Evolutionary conservation across 2,113 vertebrate species (phyloP).

Genomic region (Hemiprocne comata): DNA sequence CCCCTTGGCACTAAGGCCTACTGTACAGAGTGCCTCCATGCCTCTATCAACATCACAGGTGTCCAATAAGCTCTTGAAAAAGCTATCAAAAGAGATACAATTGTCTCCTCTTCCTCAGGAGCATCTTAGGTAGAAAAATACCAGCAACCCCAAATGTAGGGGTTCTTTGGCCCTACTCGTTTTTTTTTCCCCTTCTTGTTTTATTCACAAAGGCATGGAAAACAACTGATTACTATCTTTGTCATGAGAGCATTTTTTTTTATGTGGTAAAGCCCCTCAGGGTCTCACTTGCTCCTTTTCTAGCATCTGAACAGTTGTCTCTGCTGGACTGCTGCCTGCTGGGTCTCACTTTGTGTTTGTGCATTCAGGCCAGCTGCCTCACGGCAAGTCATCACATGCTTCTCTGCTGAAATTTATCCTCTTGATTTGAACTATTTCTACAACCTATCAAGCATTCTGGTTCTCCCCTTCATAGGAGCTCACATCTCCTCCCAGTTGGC

Average conservation of each 20-base stretch:
- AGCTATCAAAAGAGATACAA: neutral
- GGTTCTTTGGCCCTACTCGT: fast-evolving
- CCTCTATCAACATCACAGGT: neutral
- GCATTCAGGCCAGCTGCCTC: neutral
- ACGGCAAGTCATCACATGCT: neutral
- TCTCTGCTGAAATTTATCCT: neutral
- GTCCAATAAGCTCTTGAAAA: neutral
- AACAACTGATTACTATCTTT: neutral
- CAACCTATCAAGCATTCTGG: neutral
- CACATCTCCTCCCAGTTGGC: fast-evolving
- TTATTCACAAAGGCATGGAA: neutral
- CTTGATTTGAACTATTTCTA: neutral
- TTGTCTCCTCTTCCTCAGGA: neutral
- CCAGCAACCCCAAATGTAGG: neutral
- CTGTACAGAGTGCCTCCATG: neutral
- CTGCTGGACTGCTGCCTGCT: neutral
- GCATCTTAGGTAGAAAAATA: neutral
- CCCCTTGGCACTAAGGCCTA: neutral
- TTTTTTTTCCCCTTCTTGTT: neutral
- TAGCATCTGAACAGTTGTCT: neutral
- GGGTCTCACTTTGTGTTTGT: neutral
- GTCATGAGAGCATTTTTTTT: neutral
- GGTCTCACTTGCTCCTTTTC: neutral
- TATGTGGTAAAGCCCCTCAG: neutral
- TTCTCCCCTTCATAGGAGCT: neutral